Base-by-base conservation (phyloP, 1,140 invertebrate species). In the Leptonema lineaticorne region DNA sequence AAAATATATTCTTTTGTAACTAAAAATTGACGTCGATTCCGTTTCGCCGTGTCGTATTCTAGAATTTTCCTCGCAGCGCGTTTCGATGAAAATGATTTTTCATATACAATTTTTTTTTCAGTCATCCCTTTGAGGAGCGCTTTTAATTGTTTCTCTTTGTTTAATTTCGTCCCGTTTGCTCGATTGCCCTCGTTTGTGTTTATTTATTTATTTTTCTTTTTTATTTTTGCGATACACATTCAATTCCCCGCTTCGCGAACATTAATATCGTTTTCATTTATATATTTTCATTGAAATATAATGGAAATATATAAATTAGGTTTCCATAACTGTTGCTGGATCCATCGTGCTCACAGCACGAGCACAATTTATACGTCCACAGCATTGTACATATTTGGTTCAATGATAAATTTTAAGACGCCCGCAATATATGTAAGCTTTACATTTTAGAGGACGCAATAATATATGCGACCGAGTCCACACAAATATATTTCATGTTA, bases 71-170 rank as follows among this genome's bases (percentile, higher is more conserved):
- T 53, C 14, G 14, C 11, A 24, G 24, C 22, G 18, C 11, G 8
- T 53, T 14, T 14, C 50, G 27, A 24, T 53, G 50, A 53, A 53
- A 53, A 26, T 53, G 22, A n/a, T 53, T 53, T 53, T 24, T 18
- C 50, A 26, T 53, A 7, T 53, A n/a, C 37, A 14, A n/a, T 14
- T 45, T n/a, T 45, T 45, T 45, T 45, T 9, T 45, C 37, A 45
- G 37, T 14, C 16, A 6, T 45, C 14, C 37, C 14, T 53, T 53
- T n/a, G 24, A 26, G 18, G 14, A 18, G 22, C 50, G 20, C 11
- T 26, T 33, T 41, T 41, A 53, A 22, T 53, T 53, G 50, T 53
- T 53, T 53, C 27, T 24, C 20, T 26, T 26, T 26, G 22, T 26
- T 22, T 24, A 53, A n/a, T 53, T 53, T 53, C 27, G 22, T 24